These are phyloP conservation scores for Pipa parva DNA, from an alignment of 2,113 vertebrate species.

Conservation along the genomic window DNA sequence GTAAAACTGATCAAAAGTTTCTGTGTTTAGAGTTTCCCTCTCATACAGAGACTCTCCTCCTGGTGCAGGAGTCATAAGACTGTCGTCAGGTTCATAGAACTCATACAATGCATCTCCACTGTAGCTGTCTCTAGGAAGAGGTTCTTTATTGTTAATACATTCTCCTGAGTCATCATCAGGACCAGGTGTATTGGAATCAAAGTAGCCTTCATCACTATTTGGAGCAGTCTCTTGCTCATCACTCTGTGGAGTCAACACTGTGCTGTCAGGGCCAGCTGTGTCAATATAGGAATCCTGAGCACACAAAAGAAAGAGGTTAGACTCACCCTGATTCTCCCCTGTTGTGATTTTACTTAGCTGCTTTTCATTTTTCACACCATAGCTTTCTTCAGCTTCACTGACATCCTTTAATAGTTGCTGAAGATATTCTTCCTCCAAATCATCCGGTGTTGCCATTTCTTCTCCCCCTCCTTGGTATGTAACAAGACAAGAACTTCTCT, in stretches of 20 bases:
- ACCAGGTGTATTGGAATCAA: slow-evolving; percentile 89
- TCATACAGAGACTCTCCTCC: slow-evolving; percentile 70
- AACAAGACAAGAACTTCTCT: slow-evolving; percentile 87
- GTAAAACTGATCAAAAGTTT: slow-evolving; percentile 61
- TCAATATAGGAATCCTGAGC: slow-evolving; percentile 52
- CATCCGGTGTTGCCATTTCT: slow-evolving; percentile 92
- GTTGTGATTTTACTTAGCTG: slow-evolving; percentile 39
- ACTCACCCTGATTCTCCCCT: slow-evolving; percentile 45
- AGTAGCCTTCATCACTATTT: slow-evolving; percentile 95
- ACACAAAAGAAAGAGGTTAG: slow-evolving; percentile 38
- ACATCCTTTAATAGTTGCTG: slow-evolving; percentile 68
- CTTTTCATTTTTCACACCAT: slow-evolving; percentile 50
- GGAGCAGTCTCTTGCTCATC: slow-evolving; percentile 92
- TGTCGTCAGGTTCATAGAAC: slow-evolving; percentile 83
- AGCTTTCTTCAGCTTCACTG: slow-evolving; percentile 57
- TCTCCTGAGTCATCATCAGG: slow-evolving; percentile 82
- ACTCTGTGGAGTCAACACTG: slow-evolving; percentile 80
- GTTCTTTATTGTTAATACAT: slow-evolving; percentile 65
- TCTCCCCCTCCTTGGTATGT: slow-evolving; percentile 95
- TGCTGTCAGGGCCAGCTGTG: slow-evolving; percentile 52
- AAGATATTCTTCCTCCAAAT: slow-evolving; percentile 75
- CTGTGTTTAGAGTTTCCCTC: slow-evolving; percentile 56
- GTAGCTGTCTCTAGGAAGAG: slow-evolving; percentile 90
- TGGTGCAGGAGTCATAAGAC: slow-evolving; percentile 74
- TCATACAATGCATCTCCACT: slow-evolving; percentile 95